Evolutionary conservation across 53 echinoderm and acorn worm genomes (phyloP).

Genomic region (Stichopus horrens): DNA sequence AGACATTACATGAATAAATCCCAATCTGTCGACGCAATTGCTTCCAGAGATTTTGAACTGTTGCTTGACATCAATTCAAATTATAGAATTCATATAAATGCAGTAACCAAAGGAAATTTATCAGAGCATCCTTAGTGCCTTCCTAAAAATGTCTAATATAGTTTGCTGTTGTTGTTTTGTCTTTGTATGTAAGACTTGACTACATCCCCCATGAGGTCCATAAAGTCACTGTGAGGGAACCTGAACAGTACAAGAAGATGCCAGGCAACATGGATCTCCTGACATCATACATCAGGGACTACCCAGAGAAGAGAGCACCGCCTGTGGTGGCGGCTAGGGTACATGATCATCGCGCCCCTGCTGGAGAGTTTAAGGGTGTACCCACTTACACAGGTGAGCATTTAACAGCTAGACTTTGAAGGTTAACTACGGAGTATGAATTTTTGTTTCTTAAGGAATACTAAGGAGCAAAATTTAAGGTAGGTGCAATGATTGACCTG

Average conservation of each 20-base stretch:
- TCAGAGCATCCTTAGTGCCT: too few species aligned
- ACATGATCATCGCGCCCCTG: slow-evolving; percentile 45
- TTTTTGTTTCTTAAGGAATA: too few species aligned
- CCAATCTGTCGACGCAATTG: too few species aligned
- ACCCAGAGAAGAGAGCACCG: slow-evolving; percentile 65
- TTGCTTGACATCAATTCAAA: background rate
- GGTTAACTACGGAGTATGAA: too few species aligned
- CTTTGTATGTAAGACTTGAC: slow-evolving; percentile 43
- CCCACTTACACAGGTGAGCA: slow-evolving; percentile 90
- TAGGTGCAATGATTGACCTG: too few species aligned
- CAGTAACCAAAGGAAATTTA: too few species aligned
- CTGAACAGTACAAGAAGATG: slow-evolving; percentile 70
- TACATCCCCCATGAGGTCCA: slow-evolving; percentile 74
- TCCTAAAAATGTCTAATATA: too few species aligned
- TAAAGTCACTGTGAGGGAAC: slow-evolving; percentile 61
- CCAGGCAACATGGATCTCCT: slow-evolving; percentile 80
- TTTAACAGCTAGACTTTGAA: too few species aligned
- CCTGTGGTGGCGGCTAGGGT: slow-evolving; percentile 3
- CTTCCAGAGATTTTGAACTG: background rate
- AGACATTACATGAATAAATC: too few species aligned
- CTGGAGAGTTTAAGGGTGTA: slow-evolving; percentile 82
- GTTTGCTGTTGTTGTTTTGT: too few species aligned
- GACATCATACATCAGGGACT: slow-evolving; percentile 97
- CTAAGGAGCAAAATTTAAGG: too few species aligned
- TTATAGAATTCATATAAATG: too few species aligned